Evolutionary conservation across 2,797 vertebrate genomes (phyloP), one percentile per base, ranked within the genome.

Genomic region (Erithacus rubecula): DNA sequence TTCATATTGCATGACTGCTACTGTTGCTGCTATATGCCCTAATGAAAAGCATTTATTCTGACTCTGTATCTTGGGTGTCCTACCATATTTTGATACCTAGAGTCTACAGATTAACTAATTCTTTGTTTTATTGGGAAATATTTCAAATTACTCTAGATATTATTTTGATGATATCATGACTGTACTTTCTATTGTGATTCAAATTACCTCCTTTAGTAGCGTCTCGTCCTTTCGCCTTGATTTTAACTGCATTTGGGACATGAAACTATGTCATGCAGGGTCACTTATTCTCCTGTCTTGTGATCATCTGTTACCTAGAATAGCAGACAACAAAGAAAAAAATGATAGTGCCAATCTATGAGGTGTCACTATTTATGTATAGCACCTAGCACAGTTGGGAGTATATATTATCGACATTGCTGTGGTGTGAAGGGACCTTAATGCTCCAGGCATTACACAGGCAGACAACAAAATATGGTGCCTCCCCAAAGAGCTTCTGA

Each of bases 341-440:
- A 55, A 58, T 65, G 59, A 72, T 62, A 86, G 36, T 26, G 20
- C 55, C 43, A 65, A 78, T 69, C 74, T 88, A 71, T 59, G 94
- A 59, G 1, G 15, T 93, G 87, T 94, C 62, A 87, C 76, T 92
- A 37, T 68, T 68, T 91, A 94, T 81, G 76, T 63, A 94, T 91
- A 96, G 69, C 89, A 93, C 84, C 94, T 95, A 93, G 76, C 76
- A 85, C 41, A 69, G 76, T 76, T 95, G 76, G 91, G 91, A 91
- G 83, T 90, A 76, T 94, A 59, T 79, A 80, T 95, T 94, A 95
- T 76, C 7, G 3, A 90, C 89, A 81, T 83, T 83, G 85, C 55
- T 88, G 49, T 90, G 83, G 90, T 83, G 87, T 93, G 90, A 95
- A 95, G 90, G 79, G 96, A 94, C 90, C 90, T 94, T 94, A 94